These are phyloP conservation scores for Salticus scenicus DNA, from an alignment of 2,888 invertebrate genomes.

Conservation along the genomic window DNA sequence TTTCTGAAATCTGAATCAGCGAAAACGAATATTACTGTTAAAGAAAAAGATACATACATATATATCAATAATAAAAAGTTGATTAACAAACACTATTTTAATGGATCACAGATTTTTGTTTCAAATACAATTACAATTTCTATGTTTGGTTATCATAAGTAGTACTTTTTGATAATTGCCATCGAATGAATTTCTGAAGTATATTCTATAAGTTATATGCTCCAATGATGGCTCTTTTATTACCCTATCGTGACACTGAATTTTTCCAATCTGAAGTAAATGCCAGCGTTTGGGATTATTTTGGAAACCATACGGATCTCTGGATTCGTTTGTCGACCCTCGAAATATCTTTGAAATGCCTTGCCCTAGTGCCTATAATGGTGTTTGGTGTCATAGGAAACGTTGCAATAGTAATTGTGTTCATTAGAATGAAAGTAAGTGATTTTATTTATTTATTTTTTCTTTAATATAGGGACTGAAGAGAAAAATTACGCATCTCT, in stretches of 20 bases:
- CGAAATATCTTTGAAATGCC: constrained; percentile 73
- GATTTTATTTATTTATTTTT: background rate
- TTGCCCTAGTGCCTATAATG: constrained; percentile 78
- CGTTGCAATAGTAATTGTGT: constrained; percentile 81
- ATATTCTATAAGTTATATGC: no score
- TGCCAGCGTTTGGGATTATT: constrained; percentile 51
- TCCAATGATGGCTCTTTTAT: constrained; percentile 54
- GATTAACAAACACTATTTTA: background rate
- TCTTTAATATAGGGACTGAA: no score
- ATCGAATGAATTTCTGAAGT: background rate
- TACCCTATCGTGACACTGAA: constrained; percentile 19
- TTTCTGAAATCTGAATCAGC: no score
- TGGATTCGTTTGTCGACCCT: constrained; percentile 51
- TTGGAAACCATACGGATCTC: constrained; percentile 43
- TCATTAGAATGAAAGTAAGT: constrained; percentile 79
- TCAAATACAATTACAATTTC: background rate
- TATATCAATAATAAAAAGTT: background rate
- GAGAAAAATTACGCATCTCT: no score
- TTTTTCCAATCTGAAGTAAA: constrained; percentile 31
- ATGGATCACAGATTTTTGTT: background rate
- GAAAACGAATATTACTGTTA: no score
- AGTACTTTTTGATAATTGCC: background rate
- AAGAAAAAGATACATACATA: background rate
- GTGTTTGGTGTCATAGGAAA: constrained; percentile 83
- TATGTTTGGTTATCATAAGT: background rate